These are phyloP conservation scores for Meta bourneti DNA, from an alignment of 2,888 invertebrate genomes.

Conservation along the genomic window DNA sequence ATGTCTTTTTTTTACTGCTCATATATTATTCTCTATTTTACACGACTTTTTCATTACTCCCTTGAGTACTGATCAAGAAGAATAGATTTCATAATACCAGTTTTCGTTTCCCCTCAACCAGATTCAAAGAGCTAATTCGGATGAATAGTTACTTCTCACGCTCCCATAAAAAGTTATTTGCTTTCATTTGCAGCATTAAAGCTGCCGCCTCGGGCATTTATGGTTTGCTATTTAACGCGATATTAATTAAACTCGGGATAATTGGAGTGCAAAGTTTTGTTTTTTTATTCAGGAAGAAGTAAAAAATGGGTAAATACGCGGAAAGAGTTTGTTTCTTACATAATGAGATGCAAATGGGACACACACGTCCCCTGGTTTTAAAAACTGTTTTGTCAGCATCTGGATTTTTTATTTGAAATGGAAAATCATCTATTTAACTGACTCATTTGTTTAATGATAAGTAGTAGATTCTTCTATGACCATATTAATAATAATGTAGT, in stretches of 20 bases:
- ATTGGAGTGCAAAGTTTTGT: not conserved
- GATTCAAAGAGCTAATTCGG: not conserved
- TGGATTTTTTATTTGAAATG: too few species aligned
- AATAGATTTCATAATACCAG: not conserved
- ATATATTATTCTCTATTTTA: not conserved
- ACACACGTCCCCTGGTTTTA: not conserved
- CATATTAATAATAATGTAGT: too few species aligned
- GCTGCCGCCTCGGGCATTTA: not conserved
- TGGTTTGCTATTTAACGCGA: not conserved
- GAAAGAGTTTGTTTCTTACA: not conserved
- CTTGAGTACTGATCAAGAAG: not conserved
- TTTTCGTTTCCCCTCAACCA: not conserved
- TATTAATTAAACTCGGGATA: not conserved
- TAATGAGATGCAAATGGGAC: not conserved
- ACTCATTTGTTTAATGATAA: too few species aligned
- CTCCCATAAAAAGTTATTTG: not conserved
- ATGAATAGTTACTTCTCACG: not conserved
- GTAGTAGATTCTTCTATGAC: too few species aligned
- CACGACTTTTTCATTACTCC: not conserved
- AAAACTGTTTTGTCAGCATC: too few species aligned
- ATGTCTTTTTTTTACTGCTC: not conserved
- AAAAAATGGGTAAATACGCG: not conserved
- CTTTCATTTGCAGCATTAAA: not conserved
- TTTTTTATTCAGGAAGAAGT: not conserved
- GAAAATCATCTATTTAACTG: too few species aligned